Conservation (phyloP, 2,113 vertebrate genomes). For the Motacilla tschutschensis region DNA sequence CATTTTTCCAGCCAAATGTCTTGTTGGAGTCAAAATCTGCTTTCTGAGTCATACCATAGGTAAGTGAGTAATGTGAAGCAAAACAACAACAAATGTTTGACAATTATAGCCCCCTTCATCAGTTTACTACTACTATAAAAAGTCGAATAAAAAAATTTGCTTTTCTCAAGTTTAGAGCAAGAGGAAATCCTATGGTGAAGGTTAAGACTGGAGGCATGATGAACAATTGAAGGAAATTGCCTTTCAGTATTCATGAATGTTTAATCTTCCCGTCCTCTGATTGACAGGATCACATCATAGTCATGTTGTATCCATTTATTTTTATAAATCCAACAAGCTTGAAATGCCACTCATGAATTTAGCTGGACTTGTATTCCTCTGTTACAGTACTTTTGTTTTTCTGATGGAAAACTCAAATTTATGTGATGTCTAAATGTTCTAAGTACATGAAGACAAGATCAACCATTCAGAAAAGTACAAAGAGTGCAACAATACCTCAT, state of each 20-base stretch:
- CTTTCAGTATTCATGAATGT: constrained; percentile 11
- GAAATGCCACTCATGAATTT: neutral
- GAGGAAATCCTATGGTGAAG: constrained; percentile 25
- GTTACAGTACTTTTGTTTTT: neutral
- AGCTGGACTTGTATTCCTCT: neutral
- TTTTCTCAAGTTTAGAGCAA: neutral
- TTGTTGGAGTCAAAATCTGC: neutral
- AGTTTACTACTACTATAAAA: neutral
- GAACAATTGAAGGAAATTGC: constrained; percentile 41
- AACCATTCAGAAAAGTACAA: neutral
- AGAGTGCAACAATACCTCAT: neutral
- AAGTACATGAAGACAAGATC: neutral
- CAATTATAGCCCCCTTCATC: neutral
- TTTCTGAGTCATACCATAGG: neutral
- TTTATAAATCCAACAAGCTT: neutral
- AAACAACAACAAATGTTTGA: neutral
- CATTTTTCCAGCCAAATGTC: neutral
- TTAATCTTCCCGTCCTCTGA: constrained; percentile 2
- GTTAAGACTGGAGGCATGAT: neutral
- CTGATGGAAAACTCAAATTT: neutral
- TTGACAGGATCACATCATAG: neutral
- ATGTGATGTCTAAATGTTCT: neutral
- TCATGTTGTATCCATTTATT: neutral
- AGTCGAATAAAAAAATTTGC: neutral
- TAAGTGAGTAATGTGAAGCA: neutral